Conservation (phyloP, 2,113 vertebrate species). For the Brevimyrus niger region DNA sequence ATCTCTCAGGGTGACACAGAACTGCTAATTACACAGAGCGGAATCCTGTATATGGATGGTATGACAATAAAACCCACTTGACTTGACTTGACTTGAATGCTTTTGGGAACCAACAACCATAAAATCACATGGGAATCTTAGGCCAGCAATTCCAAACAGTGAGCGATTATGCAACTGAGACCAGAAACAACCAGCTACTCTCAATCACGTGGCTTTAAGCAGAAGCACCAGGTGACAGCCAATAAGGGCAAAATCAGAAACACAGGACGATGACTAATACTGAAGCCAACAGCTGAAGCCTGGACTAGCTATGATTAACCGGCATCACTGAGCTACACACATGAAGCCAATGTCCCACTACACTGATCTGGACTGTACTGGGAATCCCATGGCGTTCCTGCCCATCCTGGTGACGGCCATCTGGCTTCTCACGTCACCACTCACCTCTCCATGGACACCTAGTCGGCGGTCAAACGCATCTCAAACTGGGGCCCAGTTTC, state of each 20-base stretch:
- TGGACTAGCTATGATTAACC: neutral
- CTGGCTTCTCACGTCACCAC: neutral
- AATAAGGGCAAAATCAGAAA: neutral
- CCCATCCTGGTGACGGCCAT: neutral
- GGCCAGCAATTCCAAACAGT: neutral
- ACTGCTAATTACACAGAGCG: neutral
- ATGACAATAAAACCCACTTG: neutral
- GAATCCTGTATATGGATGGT: neutral
- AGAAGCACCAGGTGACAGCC: neutral
- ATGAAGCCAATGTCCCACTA: conserved; percentile 1
- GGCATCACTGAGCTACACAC: neutral
- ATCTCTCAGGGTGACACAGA: neutral
- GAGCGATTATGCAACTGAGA: neutral
- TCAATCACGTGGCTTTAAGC: neutral
- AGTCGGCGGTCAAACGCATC: neutral
- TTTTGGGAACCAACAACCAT: neutral
- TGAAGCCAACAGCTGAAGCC: neutral
- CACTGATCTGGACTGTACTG: neutral
- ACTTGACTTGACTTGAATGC: neutral
- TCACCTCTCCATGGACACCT: neutral
- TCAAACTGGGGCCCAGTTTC: neutral
- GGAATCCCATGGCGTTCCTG: neutral
- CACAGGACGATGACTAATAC: neutral
- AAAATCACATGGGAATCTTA: neutral
- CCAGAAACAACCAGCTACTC: neutral